Percentiles rank a stretch among this genome's conserved stretches.
Conservation (phyloP, 2,113 vertebrate genomes). For the Cavia porcellus region DNA sequence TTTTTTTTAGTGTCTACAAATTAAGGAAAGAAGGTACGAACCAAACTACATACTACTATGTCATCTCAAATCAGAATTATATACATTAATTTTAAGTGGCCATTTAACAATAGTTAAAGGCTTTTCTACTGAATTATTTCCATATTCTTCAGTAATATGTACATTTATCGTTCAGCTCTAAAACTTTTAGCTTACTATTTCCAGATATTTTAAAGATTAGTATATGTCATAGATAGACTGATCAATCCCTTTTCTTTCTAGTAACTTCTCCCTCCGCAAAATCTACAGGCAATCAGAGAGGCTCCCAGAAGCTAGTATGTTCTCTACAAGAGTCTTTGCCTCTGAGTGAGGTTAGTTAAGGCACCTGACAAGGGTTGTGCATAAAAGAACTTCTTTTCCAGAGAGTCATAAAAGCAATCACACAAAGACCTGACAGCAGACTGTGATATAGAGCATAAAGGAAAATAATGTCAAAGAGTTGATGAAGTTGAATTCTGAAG, state of each 20-base stretch:
- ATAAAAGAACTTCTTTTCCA: not conserved
- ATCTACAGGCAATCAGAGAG: not conserved
- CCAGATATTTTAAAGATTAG: not conserved
- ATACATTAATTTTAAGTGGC: not conserved
- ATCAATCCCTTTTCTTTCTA: not conserved
- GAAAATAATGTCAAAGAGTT: not conserved
- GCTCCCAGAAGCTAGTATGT: not conserved
- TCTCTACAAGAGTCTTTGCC: not conserved
- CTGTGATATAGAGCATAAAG: not conserved
- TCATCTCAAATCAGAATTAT: constrained; percentile 7
- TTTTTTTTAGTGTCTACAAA: not conserved
- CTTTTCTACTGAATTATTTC: not conserved
- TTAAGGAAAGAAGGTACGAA: not conserved
- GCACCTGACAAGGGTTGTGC: rapidly evolving
- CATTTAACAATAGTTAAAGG: not conserved
- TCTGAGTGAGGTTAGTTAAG: not conserved
- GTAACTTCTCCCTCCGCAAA: not conserved
- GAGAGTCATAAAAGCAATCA: not conserved
- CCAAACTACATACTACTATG: not conserved
- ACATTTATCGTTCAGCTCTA: not conserved
- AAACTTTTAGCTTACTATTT: not conserved
- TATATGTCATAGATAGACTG: not conserved
- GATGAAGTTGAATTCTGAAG: not conserved
- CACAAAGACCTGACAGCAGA: not conserved
- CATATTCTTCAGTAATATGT: not conserved